These are phyloP conservation scores for Cryptocheilus praepositus DNA, from an alignment of 2,888 invertebrate species.

Conservation along the genomic window DNA sequence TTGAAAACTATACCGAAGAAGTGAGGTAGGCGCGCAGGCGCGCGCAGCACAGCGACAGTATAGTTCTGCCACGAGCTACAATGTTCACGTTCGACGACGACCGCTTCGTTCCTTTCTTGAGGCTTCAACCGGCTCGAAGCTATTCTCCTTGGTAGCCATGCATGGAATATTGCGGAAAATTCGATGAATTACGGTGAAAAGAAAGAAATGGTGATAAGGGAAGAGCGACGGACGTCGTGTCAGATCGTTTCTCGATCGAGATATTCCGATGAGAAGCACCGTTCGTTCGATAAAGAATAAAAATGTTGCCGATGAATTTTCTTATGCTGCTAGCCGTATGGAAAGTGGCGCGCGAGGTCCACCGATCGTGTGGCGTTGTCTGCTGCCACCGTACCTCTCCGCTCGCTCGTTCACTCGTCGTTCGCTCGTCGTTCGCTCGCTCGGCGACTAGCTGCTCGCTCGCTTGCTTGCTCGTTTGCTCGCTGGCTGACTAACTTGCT, in stretches of 20 bases:
- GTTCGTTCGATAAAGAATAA: constrained; percentile 56
- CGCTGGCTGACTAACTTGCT: constrained; percentile 3
- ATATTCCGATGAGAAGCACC: constrained; percentile 45
- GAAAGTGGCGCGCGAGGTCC: constrained; percentile 51
- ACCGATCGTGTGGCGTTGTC: constrained; percentile 49
- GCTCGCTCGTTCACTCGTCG: constrained; percentile 22
- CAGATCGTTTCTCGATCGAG: constrained; percentile 46
- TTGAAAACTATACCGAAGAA: too few species aligned
- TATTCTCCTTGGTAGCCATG: background rate
- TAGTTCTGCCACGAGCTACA: too few species aligned
- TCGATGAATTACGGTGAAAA: background rate
- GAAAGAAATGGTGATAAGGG: constrained; percentile 35
- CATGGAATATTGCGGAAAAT: constrained; percentile 2
- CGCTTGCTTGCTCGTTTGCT: constrained; percentile 12
- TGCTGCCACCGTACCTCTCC: constrained; percentile 23
- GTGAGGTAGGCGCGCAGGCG: too few species aligned
- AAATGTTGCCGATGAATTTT: constrained; percentile 70
- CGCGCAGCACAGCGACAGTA: too few species aligned
- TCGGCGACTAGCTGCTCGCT: too few species aligned
- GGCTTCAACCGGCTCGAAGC: too few species aligned
- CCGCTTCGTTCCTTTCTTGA: too few species aligned
- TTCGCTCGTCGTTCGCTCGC: too few species aligned
- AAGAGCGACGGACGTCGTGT: constrained; percentile 31
- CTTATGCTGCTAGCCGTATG: constrained; percentile 65
- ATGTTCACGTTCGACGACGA: too few species aligned